Evolutionary conservation across 2,888 invertebrate species (phyloP), one percentile per base, ranked within the genome.

Genomic region (Tolmerus cingulatus): DNA sequence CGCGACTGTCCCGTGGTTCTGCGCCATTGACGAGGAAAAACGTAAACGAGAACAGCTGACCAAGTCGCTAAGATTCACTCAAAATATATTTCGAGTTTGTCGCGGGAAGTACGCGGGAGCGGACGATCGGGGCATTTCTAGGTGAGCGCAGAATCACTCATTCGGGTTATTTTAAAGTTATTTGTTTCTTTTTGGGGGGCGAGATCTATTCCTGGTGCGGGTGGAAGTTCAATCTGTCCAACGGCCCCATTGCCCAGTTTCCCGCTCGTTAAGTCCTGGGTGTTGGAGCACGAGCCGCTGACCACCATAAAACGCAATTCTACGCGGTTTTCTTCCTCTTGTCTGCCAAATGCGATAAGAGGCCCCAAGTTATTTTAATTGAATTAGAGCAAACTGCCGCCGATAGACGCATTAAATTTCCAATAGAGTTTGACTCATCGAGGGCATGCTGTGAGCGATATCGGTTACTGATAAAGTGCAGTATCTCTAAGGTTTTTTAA

Each of bases 41-140:
- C 51, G 79, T 79, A 51, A 79, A 79, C 79, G 79, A 51, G 30
- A 79, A 79, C 79, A 79, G 79, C 79, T 79, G 79, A 79, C 78
- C 23, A 66, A 66, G 23, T 46, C 16, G 3, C 16, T 46, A 46
- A 3, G 43, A 46, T 23, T 66, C 23, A 27, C 66, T 23, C 12
- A 66, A 66, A 27, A 66, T 27, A 23, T 23, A 66, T 23, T 66
- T 14, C 12, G 27, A 66, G 27, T 23, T 27, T 23, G 23, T 9
- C 12, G 27, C 66, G 66, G 23, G 66, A 7, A 27, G 8, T 23
- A 1, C 12, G 27, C 19, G 27, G 4, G 12, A 27, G 66, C 8
- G 23, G 19, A 12, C 23, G 7, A 23, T 23, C 55, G 7, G 55
- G 55, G 19, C 27, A 23, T 57, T 57, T 57, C 57, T 23, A 57